phyloP scores from a whole-genome alignment of 2,888 invertebrate species.

The Merodon equestris region DNA sequence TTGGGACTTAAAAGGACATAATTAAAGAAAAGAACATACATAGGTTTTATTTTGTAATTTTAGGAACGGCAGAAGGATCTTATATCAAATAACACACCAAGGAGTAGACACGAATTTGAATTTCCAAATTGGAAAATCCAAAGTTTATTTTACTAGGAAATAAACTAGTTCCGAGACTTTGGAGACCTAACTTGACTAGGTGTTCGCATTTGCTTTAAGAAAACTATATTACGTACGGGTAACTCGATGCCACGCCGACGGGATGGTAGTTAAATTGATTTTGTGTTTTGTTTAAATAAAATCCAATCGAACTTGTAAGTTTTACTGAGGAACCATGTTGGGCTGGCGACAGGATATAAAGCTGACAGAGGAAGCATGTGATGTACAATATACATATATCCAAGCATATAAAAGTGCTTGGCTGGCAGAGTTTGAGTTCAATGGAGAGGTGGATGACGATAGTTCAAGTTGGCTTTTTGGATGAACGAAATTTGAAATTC shows the following conservation, averaged over 20 bases:
- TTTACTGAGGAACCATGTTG: constrained; percentile 3
- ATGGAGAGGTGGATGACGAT: too few relatives aligned
- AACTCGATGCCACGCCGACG: background rate
- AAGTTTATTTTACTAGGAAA: constrained; percentile 27
- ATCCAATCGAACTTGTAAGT: constrained; percentile 33
- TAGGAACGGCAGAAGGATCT: too few relatives aligned
- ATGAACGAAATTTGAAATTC: constrained; percentile 24
- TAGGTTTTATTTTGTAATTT: too few relatives aligned
- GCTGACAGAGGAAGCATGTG: constrained; percentile 8
- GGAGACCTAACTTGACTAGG: too few relatives aligned
- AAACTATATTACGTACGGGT: background rate
- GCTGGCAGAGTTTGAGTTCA: constrained; percentile 2
- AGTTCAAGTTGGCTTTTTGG: background rate
- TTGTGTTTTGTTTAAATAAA: constrained; percentile 33
- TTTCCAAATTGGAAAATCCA: constrained; percentile 33
- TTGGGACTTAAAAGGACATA: too few relatives aligned
- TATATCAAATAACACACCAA: background rate
- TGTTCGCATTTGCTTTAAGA: too few relatives aligned
- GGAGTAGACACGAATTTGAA: constrained; percentile 25
- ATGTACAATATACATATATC: too few relatives aligned
- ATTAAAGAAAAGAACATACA: too few relatives aligned
- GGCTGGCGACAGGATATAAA: constrained; percentile 2
- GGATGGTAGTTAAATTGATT: constrained; percentile 33
- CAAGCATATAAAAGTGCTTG: constrained; percentile 10
- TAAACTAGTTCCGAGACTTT: constrained; percentile 6